These are phyloP conservation scores for Tachina lurida DNA, from an alignment of 2,888 invertebrate species.

Conservation along the genomic window DNA sequence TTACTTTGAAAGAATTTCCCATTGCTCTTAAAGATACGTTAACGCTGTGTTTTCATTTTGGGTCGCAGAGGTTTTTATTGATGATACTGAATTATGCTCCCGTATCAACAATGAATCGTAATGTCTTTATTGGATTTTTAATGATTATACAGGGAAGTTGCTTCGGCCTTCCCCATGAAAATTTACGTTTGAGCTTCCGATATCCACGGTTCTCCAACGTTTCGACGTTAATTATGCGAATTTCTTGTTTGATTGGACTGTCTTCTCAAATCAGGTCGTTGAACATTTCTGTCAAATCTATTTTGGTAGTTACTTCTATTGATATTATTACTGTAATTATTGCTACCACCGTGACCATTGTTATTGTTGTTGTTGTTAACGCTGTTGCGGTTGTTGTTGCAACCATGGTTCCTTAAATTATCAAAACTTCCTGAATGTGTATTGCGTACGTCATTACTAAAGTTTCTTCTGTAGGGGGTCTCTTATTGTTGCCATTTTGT, in stretches of 20 bases:
- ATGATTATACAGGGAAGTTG: constrained; percentile 38
- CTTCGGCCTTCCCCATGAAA: not conserved
- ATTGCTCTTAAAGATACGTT: not conserved
- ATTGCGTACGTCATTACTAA: constrained; percentile 12
- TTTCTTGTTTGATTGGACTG: constrained; percentile 13
- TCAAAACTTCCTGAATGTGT: not conserved
- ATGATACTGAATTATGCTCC: constrained; percentile 68
- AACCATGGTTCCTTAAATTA: not conserved
- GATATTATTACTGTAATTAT: not conserved
- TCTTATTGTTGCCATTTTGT: not conserved
- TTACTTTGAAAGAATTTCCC: not conserved
- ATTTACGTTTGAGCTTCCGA: constrained; percentile 12
- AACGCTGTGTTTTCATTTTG: constrained; percentile 28
- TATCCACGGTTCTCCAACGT: constrained; percentile 7
- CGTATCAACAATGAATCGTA: constrained; percentile 67
- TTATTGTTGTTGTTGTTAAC: not conserved
- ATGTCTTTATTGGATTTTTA: constrained; percentile 25
- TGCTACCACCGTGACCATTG: not conserved
- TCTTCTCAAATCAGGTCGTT: not conserved
- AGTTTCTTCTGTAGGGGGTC: not conserved
- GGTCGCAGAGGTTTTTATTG: constrained; percentile 60
- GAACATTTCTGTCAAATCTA: not conserved
- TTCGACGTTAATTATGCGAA: not conserved
- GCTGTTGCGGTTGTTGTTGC: not conserved
- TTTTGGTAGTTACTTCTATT: not conserved